Evolutionary conservation across 2,888 invertebrate genomes (phyloP).

Genomic region (Aleiodes alternator): DNA sequence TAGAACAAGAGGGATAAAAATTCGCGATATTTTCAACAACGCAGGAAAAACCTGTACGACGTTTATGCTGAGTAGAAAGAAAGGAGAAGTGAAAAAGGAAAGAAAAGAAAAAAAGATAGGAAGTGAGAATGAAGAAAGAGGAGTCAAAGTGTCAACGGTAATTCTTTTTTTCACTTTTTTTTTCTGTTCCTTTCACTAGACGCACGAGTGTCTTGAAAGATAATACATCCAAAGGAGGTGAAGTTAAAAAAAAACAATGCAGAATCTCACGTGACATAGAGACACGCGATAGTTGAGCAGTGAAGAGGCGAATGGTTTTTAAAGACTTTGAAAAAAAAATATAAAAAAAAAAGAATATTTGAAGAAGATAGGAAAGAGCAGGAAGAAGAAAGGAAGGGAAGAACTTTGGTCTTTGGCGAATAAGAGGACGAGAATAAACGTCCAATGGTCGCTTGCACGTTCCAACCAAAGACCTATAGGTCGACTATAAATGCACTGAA

Average conservation of each 20-base stretch:
- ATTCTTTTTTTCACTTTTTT: not conserved
- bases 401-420: constrained; percentile 23
- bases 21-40: not conserved
- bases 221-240: constrained; percentile 23
- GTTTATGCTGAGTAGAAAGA: constrained; percentile 1
- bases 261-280: constrained; percentile 45
- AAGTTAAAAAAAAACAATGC: constrained; percentile 16
- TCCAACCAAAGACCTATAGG: constrained; percentile 39
- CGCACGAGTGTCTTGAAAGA: constrained; percentile 38
- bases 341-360: not conserved
- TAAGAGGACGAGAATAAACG: constrained; percentile 35
- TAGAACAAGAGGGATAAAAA: constrained; percentile 8
- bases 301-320: constrained; percentile 6
- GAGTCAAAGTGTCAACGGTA: constrained; percentile 35
- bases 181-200: not conserved
- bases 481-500: constrained; percentile 43
- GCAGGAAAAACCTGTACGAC: not conserved
- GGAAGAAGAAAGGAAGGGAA: constrained; percentile 1
- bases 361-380: constrained; percentile 6
- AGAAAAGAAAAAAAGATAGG: constrained; percentile 1
- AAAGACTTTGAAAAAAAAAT: not conserved
- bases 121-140: constrained; percentile 1
- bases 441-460: constrained; percentile 41
- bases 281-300: constrained; percentile 34
- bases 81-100: too few species aligned